Evolutionary conservation across 2,797 vertebrate genomes (phyloP), one percentile per base, ranked within the genome.

Genomic region (Trachurus trachurus): DNA sequence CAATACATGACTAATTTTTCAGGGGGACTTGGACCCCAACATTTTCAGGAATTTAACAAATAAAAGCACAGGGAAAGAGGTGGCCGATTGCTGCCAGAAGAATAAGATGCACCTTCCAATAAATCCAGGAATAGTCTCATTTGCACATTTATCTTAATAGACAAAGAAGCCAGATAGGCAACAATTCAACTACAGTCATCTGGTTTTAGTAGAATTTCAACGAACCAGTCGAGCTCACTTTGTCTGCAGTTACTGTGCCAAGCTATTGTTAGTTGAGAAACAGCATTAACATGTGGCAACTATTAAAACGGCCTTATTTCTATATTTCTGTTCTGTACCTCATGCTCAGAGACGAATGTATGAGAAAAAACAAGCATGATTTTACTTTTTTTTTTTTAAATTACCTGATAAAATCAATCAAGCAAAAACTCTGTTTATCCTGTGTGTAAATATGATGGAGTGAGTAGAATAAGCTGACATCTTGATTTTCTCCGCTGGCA

Each of bases 401-500:
- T 34, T 3, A 45, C 44, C 44, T 15, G 7, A 39, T 12, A 45
- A 2, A 15, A 34, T 39, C 17, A 7, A 26, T 26, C 26, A 26
- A 26, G 7, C 4, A 11, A 50, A 45, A 52, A 22, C 15, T 21
- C 12, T 19, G 16, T 19, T 49, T 19, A 49, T 19, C 49, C n/a
- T n/a, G n/a, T 21, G 19, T 61, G 26, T 4, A 26, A 17, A 53
- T n/a, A 22, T 68, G 15, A 47, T 52, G n/a, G 21, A 22, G n/a
- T 52, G 49, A 44, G 42, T 44, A 15, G 13, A 44, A 15, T 67
- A 53, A 57, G 45, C 26, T 16, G 11, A 42, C 16, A n/a, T 29
- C 16, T 37, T 37, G 34, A 13, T 59, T 62, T 73, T 56, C 1
- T 54, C 40, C 34, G 15, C 53, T 49, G n/a, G 9, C 44, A 77